Base-by-base conservation (phyloP, 2,888 invertebrate genomes). In the Gymnosoma rotundatum region DNA sequence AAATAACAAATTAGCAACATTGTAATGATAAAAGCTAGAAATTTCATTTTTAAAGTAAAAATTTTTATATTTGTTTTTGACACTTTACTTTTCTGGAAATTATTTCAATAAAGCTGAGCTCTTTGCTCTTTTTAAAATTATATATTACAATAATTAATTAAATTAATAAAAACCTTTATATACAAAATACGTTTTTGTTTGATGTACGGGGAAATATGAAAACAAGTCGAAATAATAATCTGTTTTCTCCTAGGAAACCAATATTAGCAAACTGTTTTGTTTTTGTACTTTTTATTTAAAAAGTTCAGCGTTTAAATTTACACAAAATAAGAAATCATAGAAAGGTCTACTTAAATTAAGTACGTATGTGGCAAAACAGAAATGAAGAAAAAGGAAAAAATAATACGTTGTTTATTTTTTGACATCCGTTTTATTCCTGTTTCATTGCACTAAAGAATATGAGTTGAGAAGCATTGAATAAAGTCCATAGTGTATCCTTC, bases 401-500 rank as follows among this genome's bases (percentile, higher is more conserved):
- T 50, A 64, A 50, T 61, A 58, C 56, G 25, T 20, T 56, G 36
- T n/a, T 48, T 45, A 36, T 70, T 58, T 67, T 69, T 54, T 20
- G 18, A 66, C 38, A 42, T 52, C 58, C 58, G 18, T 48, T 56
- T 42, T 72, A 36, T 64, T 63, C 21, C 38, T 32, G 9, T 75
- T 56, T 16, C 42, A 20, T 38, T n/a, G 8, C 38, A 25, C 9
- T 7, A 21, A 38, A 48, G 61, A 67, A 54, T 48, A 18, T 10
- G 21, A 36, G 32, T 45, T 64, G 58, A n/a, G n/a, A n/a, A n/a
- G n/a, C n/a, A n/a, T 64, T 70, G 50, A 61, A 50, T 69, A 67
- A 78, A 69, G 73, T 78, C 18, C 80, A 48, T 61, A 54, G 64
- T 42, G 58, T 60, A 75, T 78, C 78, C 78, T 78, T 78, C 74